Evolutionary conservation across 1,140 invertebrate genomes (phyloP).

Genomic region (Hylaeus volcanicus): DNA sequence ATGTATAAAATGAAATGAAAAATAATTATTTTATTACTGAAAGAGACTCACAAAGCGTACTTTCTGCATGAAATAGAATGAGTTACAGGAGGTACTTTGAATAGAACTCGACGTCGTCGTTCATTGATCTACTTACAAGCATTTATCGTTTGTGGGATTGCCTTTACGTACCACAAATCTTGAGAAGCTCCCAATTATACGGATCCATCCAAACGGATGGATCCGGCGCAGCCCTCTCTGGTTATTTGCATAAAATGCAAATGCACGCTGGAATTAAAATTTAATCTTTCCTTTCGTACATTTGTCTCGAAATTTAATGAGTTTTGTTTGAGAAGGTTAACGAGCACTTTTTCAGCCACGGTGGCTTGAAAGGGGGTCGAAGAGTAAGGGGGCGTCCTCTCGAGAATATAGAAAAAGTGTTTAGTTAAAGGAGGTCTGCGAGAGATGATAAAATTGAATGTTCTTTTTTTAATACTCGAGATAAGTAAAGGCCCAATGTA

Average conservation of each 20-base stretch:
- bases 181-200: not conserved
- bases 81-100: not conserved
- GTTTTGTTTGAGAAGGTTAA: not conserved
- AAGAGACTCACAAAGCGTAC: no score
- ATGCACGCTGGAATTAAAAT: constrained; percentile 6
- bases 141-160: not conserved
- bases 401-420: no score
- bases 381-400: not conserved
- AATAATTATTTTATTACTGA: no score
- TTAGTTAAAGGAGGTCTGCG: no score
- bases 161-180: not conserved
- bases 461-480: no score
- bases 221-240: no score
- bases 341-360: not conserved
- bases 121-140: constrained; percentile 3
- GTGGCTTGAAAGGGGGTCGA: not conserved
- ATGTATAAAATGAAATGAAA: no score
- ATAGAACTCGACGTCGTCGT: not conserved
- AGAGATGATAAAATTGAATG: no score
- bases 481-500: no score
- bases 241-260: constrained; percentile 23
- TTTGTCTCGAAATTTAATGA: not conserved
- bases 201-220: no score
- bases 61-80: no score
- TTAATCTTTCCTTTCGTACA: not conserved